Evolutionary conservation across 1,140 invertebrate species (phyloP).

Genomic region (Drosophila pandora): DNA sequence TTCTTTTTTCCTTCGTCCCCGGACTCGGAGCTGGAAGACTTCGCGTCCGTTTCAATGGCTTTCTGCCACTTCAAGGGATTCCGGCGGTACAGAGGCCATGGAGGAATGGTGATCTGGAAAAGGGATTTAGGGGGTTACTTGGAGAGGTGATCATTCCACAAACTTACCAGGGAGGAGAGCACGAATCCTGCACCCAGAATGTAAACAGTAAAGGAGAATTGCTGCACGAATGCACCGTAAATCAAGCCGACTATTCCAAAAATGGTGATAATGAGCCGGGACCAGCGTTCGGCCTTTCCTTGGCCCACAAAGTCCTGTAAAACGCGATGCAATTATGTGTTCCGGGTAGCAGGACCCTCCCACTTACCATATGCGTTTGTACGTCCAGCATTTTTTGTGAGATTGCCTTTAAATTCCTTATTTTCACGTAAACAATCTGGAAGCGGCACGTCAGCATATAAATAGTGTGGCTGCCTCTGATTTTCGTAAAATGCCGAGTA

Average conservation of each 20-base stretch:
- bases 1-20: constrained; percentile 77
- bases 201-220: constrained; percentile 97
- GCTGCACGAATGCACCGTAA: constrained; percentile 97
- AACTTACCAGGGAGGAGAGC: constrained; percentile 91
- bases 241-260: constrained; percentile 95
- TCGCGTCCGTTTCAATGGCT: constrained; percentile 82
- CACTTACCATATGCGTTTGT: constrained; percentile 86
- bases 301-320: constrained; percentile 95
- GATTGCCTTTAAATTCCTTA: constrained; percentile 19
- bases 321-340: neutral
- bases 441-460: constrained; percentile 66
- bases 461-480: neutral
- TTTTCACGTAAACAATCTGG: constrained; percentile 68
- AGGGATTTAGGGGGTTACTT: neutral
- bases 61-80: constrained; percentile 97
- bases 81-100: constrained; percentile 95
- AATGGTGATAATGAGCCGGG: constrained; percentile 93
- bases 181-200: constrained; percentile 96
- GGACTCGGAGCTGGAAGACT: constrained; percentile 44
- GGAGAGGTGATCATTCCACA: too few species aligned
- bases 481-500: neutral
- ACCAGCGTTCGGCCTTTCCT: constrained; percentile 93
- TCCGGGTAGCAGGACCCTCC: neutral
- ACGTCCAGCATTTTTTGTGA: constrained; percentile 83
- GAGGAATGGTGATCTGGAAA: constrained; percentile 91